Evolutionary conservation across 2,113 vertebrate genomes (phyloP).

Genomic region (Tamias sibiricus): DNA sequence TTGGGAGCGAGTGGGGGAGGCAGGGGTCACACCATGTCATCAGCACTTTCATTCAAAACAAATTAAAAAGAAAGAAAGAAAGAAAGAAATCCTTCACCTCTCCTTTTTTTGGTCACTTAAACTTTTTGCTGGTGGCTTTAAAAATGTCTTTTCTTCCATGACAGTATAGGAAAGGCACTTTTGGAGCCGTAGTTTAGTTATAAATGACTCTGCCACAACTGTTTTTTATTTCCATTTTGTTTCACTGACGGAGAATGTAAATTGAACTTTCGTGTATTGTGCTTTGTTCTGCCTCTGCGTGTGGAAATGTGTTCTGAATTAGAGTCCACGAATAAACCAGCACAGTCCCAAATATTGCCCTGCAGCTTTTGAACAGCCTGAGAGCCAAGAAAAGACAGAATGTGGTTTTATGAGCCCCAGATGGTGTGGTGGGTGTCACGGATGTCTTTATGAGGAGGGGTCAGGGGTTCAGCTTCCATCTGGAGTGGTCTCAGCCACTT

Average conservation of each 20-base stretch:
- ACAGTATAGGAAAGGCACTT: slow-evolving; percentile 67
- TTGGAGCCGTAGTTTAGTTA: slow-evolving; percentile 72
- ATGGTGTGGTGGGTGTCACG: slow-evolving; percentile 88
- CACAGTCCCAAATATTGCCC: slow-evolving; percentile 85
- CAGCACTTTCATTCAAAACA: neutral
- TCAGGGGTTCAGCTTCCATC: slow-evolving; percentile 88
- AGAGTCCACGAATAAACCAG: slow-evolving; percentile 84
- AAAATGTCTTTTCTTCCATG: slow-evolving; percentile 67
- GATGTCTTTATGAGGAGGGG: slow-evolving; percentile 86
- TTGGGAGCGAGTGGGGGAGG: too few species aligned
- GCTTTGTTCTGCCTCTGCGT: slow-evolving; percentile 87
- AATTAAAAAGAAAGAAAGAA: neutral
- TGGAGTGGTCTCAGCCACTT: slow-evolving; percentile 83
- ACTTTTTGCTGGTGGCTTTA: slow-evolving; percentile 51
- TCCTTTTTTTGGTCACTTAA: slow-evolving; percentile 58
- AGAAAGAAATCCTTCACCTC: neutral
- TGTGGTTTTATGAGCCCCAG: slow-evolving; percentile 89
- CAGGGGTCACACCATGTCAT: neutral
- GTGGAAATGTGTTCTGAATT: slow-evolving; percentile 90
- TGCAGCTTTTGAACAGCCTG: slow-evolving; percentile 84
- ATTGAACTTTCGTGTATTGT: slow-evolving; percentile 88
- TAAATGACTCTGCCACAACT: slow-evolving; percentile 86
- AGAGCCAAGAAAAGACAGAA: slow-evolving; percentile 87
- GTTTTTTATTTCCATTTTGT: slow-evolving; percentile 90
- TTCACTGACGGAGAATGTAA: slow-evolving; percentile 90